A percentile compares a stretch with the other conserved stretches of the same genome.
Evolutionary conservation across 2,888 invertebrate genomes (phyloP).

Genomic region (Venusia cambrica): DNA sequence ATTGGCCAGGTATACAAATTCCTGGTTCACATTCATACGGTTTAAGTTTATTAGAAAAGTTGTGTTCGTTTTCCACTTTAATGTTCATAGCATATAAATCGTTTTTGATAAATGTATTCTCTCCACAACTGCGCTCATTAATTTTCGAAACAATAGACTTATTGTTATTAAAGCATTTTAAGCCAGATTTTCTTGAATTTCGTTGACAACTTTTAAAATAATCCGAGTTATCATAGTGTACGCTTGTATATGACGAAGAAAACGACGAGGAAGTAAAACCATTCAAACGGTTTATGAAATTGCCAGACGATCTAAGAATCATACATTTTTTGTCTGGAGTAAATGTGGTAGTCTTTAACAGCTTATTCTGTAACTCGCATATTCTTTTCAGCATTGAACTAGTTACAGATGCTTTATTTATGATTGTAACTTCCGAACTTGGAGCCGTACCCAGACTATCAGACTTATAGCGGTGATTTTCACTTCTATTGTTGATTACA

Average conservation of each 20-base stretch:
- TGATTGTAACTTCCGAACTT: slow-evolving; percentile 19
- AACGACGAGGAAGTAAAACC: too few species aligned
- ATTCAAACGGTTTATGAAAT: slow-evolving; percentile 5
- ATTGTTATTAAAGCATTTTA: background rate
- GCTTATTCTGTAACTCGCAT: slow-evolving; percentile 37
- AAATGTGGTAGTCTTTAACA: too few species aligned
- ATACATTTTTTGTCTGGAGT: slow-evolving; percentile 2
- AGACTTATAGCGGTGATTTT: slow-evolving; percentile 1
- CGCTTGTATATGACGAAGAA: slow-evolving; percentile 3
- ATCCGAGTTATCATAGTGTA: background rate
- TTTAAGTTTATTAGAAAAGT: slow-evolving; percentile 22
- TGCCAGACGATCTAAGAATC: too few species aligned
- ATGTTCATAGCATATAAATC: slow-evolving; percentile 24
- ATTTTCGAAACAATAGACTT: slow-evolving; percentile 1
- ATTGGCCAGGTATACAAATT: slow-evolving; percentile 40
- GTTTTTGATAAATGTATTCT: slow-evolving; percentile 11
- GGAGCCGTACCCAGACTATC: slow-evolving; percentile 21
- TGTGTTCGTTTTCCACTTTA: slow-evolving; percentile 16
- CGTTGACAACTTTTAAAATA: slow-evolving; percentile 2
- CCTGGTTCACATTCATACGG: slow-evolving; percentile 44
- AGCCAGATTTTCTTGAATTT: slow-evolving; percentile 1
- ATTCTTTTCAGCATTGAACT: slow-evolving; percentile 37
- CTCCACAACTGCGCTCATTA: slow-evolving; percentile 5
- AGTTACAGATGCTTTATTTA: slow-evolving; percentile 29
- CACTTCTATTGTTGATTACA: slow-evolving; percentile 16